Evolutionary conservation across 2,797 vertebrate genomes (phyloP).

Genomic region (Eulemur coronatus): DNA sequence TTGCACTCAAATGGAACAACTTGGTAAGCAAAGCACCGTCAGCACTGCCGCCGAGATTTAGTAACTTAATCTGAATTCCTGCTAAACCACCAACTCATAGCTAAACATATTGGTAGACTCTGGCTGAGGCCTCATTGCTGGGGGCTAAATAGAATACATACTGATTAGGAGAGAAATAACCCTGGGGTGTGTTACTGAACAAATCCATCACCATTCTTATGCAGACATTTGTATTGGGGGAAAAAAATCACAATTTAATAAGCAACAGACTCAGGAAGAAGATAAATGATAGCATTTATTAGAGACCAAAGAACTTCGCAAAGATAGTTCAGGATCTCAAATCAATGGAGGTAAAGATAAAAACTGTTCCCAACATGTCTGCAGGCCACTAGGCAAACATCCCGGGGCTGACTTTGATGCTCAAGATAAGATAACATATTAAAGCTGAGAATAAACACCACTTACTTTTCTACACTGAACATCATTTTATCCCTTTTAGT

Average conservation of each 20-base stretch:
- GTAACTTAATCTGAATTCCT: slow-evolving; percentile 57
- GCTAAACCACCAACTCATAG: not conserved
- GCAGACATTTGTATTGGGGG: not conserved
- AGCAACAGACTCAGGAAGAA: not conserved
- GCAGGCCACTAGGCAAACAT: not conserved
- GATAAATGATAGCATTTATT: not conserved
- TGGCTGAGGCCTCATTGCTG: not conserved
- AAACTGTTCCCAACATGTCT: not conserved
- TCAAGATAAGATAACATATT: not conserved
- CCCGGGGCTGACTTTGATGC: not conserved
- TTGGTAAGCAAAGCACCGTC: slow-evolving; percentile 27
- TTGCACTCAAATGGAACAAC: not conserved
- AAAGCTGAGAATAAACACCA: not conserved
- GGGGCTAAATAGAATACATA: not conserved
- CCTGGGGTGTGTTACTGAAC: not conserved
- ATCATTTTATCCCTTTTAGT: not conserved
- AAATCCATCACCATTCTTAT: not conserved
- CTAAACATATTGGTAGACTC: not conserved
- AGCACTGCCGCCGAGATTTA: slow-evolving; percentile 44
- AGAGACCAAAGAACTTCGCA: not conserved
- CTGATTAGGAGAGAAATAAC: not conserved
- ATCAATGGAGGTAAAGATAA: not conserved
- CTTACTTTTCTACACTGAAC: not conserved
- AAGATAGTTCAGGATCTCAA: not conserved
- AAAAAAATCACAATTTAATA: not conserved